Evolutionary conservation across 64 coral and sea anemone genomes (phyloP), one percentile per base, ranked within the genome.

Genomic region (Pocillopora damicornis): DNA sequence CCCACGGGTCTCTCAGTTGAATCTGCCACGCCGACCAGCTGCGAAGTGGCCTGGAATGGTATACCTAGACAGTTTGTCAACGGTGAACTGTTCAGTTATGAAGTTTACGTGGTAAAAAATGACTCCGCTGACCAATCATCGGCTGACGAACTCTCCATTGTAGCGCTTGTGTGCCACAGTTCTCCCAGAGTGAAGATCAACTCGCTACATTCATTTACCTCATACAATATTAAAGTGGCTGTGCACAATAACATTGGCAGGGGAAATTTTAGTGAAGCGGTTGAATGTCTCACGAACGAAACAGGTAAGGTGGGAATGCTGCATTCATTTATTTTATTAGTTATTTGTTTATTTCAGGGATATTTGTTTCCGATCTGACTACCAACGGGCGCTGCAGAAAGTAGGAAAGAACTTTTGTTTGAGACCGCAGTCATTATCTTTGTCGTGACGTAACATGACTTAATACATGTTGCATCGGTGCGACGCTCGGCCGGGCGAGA

Each of bases 241-340:
- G 63, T 58, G 5, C 23, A 66, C 22, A 87, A 58, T 20, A 13
- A 76, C 57, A 76, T 61, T 15, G 73, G 73, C 10, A 59, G 25
- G 4, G 86, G 86, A 0, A 87, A 87, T 60, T 87, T 59, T 38
- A 87, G 86, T 60, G 73, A 87, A 4, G 61, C 58, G 13, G 72
- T 76, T 0, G 30, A 75, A 60, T 87, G 86, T 45, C 76, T 60
- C 57, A 87, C 86, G 9, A 1, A 1, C 8, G 86, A 87, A 63
- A 74, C 38, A 87, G 86, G 86, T 87, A 60, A 37, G 58, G 1
- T 5, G 17, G 15, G 64, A 22, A 20, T 20, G 17, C 0, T 67
- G 7, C 42, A 51, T 67, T 67, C 18, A 7, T 67, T 20, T 22
- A 67, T 67, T 76, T 60, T 30, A 30, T 30, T 30, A 30, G 30